A percentile compares a stretch with the other conserved stretches of the same genome.
Conservation (phyloP, 2,113 vertebrate species). For the Coturnix japonica region DNA sequence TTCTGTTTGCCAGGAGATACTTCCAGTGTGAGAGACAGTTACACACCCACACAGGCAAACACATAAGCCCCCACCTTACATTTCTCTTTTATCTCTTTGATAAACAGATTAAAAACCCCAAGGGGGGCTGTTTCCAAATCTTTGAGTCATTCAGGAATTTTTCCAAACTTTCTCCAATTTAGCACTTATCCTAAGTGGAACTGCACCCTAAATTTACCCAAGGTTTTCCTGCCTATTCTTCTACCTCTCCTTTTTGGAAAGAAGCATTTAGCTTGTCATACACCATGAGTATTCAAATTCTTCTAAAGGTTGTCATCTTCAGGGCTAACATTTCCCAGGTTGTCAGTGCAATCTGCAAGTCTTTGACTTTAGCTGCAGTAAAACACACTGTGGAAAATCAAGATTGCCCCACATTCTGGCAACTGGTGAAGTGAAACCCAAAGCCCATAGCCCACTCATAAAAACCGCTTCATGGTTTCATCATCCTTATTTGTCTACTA, state of each 20-base stretch:
- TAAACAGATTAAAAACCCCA: slow-evolving; percentile 27
- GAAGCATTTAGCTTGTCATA: background rate
- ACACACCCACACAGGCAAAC: background rate
- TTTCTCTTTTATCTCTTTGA: slow-evolving; percentile 44
- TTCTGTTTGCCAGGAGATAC: slow-evolving; percentile 43
- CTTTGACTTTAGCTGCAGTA: background rate
- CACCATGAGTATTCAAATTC: background rate
- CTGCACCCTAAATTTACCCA: background rate
- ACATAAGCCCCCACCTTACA: background rate
- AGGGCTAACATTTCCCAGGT: background rate
- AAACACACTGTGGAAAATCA: background rate
- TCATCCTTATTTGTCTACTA: background rate
- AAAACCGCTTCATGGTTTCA: background rate
- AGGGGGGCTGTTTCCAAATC: background rate
- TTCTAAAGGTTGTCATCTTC: background rate
- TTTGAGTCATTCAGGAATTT: slow-evolving; percentile 1
- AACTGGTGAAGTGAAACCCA: background rate
- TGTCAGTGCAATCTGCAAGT: background rate
- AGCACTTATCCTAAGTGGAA: background rate
- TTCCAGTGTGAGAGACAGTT: background rate
- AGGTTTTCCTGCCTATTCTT: background rate
- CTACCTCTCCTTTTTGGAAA: background rate
- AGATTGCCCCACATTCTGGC: background rate
- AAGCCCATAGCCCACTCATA: background rate
- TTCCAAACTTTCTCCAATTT: background rate